Evolutionary conservation across 1,140 invertebrate species (phyloP), one percentile per base, ranked within the genome.

Genomic region (Listronotus oregonensis): DNA sequence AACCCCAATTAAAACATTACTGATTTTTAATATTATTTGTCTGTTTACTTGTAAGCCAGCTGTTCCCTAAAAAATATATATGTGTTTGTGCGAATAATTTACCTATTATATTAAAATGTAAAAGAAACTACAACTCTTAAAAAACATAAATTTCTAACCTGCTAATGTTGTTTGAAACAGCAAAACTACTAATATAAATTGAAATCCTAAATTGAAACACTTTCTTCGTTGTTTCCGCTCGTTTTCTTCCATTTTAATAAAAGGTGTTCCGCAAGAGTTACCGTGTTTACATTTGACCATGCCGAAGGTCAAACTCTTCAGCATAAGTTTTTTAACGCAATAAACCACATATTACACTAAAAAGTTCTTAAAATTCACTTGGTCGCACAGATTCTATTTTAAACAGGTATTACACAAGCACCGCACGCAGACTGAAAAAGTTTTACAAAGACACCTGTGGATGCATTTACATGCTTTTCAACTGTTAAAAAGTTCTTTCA

Each of bases 391-490:
- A 47, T 42, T 46, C 11, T 21, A 47, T 34, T 31, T 15, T 9
- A 34, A 47, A 43, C 12, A 14, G 14, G 15, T 37, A 37, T 37
- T 10, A 3, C 7, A 60, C 7, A 32, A 21, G 12, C 46, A 60
- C 57, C 27, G 47, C 44, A 18, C 43, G 12, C 34, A 21, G 6
- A 31, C 31, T 43, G 32, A 12, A 49, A 49, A 60, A 60, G 32
- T 60, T 60, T 59, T 60, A 47, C 8, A 31, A 60, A 18, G 57
- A 49, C 57, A 60, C 57, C 57, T 60, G 57, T 60, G 57, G 57
- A 60, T 60, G 57, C 52, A 14, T 55, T 60, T 21, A 27, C 14
- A 40, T 43, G 46, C 14, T 49, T 7, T 14, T 34, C 57, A 27
- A 40, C 27, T 31, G 57, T 60, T 37, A 8, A 14, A 34, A 37